Conservation (phyloP, 2,113 vertebrate species). For the Dasypus novemcinctus region DNA sequence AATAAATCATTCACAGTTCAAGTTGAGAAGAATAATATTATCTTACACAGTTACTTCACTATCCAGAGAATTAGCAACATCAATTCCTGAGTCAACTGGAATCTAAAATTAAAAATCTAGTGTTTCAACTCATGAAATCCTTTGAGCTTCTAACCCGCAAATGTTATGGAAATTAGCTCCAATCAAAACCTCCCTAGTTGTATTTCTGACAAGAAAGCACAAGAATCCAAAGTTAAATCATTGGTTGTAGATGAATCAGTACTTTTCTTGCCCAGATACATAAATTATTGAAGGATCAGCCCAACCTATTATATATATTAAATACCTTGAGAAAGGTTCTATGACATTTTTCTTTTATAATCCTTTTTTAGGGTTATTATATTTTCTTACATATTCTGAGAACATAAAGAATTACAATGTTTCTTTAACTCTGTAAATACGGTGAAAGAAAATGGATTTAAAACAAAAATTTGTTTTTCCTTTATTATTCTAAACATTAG, state of each 20-base stretch:
- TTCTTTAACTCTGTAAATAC: not conserved
- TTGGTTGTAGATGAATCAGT: not conserved
- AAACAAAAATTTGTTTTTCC: not conserved
- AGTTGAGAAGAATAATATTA: not conserved
- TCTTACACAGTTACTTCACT: not conserved
- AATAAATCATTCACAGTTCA: not conserved
- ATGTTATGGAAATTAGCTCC: not conserved
- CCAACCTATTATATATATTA: not conserved
- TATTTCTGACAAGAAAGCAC: not conserved
- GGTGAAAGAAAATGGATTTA: not conserved
- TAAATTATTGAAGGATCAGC: not conserved
- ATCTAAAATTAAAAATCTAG: not conserved
- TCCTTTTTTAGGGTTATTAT: not conserved
- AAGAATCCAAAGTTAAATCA: not conserved
- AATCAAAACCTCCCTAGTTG: not conserved
- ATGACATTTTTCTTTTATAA: not conserved
- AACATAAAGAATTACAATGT: not conserved
- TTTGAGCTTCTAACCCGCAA: not conserved
- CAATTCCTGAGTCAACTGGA: not conserved
- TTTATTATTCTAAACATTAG: not conserved
- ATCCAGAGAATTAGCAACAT: not conserved
- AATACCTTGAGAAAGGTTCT: not conserved
- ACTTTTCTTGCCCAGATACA: not conserved
- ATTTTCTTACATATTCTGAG: not conserved
- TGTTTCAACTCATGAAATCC: not conserved